Conservation (phyloP, 2,113 vertebrate species). For the Erythrocercus mccallii region DNA sequence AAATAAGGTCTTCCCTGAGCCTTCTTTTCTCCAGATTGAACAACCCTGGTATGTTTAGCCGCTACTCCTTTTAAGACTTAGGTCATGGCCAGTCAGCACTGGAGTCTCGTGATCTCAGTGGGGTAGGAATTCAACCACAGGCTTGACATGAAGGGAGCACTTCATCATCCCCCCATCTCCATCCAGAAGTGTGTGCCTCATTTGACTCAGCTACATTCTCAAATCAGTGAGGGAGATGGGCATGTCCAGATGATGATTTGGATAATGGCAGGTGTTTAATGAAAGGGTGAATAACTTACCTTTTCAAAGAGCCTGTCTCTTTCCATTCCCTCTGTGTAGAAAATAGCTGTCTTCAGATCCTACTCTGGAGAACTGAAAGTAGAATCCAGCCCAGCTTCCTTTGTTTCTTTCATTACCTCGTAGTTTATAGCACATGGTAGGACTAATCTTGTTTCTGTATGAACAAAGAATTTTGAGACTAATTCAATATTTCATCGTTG, state of each 20-base stretch:
- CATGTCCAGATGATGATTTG: neutral
- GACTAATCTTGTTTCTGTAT: neutral
- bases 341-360: neutral
- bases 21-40: neutral
- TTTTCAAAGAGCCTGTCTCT: neutral
- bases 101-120: neutral
- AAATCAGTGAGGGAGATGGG: neutral
- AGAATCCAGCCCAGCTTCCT: neutral
- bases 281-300: neutral
- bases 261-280: neutral
- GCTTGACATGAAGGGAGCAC: neutral
- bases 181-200: neutral
- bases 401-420: neutral
- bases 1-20: neutral
- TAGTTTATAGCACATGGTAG: neutral
- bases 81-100: neutral
- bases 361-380: neutral
- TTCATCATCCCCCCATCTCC: accelerated
- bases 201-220: neutral
- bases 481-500: neutral
- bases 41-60: neutral
- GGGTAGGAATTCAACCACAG: neutral
- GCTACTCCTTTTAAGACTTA: no score
- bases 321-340: neutral
- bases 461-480: neutral